A percentile compares a stretch with the other conserved stretches of the same genome.
These are phyloP conservation scores for Druon quercuslanigerum DNA, from an alignment of 1,140 invertebrate species.

Conservation along the genomic window DNA sequence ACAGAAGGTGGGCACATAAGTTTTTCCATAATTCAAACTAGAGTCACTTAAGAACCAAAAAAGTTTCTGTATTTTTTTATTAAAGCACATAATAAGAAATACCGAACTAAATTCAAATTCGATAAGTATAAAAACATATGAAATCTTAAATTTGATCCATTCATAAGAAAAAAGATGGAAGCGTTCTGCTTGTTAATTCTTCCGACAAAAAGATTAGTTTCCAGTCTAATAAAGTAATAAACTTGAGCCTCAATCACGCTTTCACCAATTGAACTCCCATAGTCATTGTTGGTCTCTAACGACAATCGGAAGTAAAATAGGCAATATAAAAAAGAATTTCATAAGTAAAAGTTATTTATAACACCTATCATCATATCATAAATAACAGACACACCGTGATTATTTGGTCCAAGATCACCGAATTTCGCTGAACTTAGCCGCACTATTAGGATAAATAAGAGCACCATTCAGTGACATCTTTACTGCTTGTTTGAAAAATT, in stretches of 20 bases:
- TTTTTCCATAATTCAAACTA: no score
- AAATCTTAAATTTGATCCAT: not conserved
- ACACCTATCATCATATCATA: not conserved
- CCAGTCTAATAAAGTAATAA: not conserved
- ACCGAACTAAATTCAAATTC: no score
- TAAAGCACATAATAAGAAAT: no score
- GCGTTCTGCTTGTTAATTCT: not conserved
- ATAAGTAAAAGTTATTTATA: conserved; percentile 15
- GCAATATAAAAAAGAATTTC: not conserved
- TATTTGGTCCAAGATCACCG: not conserved
- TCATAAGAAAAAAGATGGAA: not conserved
- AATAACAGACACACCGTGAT: not conserved
- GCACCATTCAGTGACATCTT: no score
- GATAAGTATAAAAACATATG: not conserved
- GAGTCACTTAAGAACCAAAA: no score
- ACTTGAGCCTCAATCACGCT: conserved; percentile 3
- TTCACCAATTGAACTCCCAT: conserved; percentile 4
- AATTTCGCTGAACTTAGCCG: not conserved
- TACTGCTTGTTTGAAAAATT: no score
- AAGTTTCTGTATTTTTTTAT: no score
- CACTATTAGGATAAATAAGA: no score
- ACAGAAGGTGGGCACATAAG: no score
- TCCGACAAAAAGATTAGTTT: not conserved
- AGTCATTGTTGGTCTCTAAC: not conserved
- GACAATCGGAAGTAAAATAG: not conserved